phyloP scores from a whole-genome alignment of 2,888 invertebrate genomes.

The Microdon myrmicae region DNA sequence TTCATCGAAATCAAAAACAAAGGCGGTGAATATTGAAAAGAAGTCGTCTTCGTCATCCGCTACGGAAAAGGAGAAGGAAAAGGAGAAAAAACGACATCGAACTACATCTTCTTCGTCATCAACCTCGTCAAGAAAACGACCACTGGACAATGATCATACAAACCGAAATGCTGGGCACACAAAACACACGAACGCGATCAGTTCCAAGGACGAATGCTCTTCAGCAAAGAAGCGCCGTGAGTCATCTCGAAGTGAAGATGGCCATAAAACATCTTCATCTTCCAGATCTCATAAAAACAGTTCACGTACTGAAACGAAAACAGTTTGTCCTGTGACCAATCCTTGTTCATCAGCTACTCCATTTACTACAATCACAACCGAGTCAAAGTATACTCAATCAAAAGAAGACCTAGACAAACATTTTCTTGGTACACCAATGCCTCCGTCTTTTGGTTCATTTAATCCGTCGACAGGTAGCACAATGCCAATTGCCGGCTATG shows the following conservation, averaged over 20 bases:
- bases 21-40: slow-evolving; percentile 21
- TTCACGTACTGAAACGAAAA: too few relatives aligned
- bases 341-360: not conserved
- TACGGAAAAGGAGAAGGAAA: slow-evolving; percentile 59
- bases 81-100: slow-evolving; percentile 64
- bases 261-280: slow-evolving; percentile 26
- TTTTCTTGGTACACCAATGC: slow-evolving; percentile 46
- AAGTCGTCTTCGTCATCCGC: slow-evolving; percentile 39
- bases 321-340: too few relatives aligned
- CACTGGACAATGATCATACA: slow-evolving; percentile 69
- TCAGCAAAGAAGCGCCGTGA: slow-evolving; percentile 56
- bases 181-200: slow-evolving; percentile 37
- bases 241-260: slow-evolving; percentile 55
- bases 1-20: slow-evolving; percentile 24
- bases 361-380: slow-evolving; percentile 2
- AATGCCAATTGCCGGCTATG: slow-evolving; percentile 51
- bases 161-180: slow-evolving; percentile 59
- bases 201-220: slow-evolving; percentile 28
- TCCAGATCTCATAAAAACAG: slow-evolving; percentile 14
- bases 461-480: slow-evolving; percentile 39
- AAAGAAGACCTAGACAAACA: slow-evolving; percentile 45
- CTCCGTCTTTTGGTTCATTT: slow-evolving; percentile 54
- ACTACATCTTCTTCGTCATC: slow-evolving; percentile 50
- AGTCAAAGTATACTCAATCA: not conserved
- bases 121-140: slow-evolving; percentile 59